Conservation (phyloP, 1,140 invertebrate genomes). For the Matsumurasca onukii region DNA sequence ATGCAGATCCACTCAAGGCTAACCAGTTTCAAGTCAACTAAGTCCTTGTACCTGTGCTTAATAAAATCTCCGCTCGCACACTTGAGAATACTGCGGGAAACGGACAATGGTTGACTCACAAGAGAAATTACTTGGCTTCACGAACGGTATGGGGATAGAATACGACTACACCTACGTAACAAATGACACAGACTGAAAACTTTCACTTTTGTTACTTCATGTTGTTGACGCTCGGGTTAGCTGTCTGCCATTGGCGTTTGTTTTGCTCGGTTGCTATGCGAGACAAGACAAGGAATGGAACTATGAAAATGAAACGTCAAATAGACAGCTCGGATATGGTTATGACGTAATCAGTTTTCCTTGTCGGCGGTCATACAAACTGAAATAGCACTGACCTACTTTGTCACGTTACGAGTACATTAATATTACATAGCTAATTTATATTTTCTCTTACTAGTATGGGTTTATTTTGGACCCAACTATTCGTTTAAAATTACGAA, state of each 20-base stretch:
- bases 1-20: not conserved
- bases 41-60: constrained; percentile 7
- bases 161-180: constrained; percentile 10
- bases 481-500: no score
- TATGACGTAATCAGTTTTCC: no score
- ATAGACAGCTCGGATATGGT: no score
- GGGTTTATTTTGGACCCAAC: no score
- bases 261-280: constrained; percentile 10
- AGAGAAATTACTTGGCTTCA: constrained; percentile 5
- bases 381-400: no score
- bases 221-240: not conserved
- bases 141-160: not conserved
- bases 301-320: no score
- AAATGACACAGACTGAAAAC: not conserved
- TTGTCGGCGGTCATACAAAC: no score
- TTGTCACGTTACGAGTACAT: no score
- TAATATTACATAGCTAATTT: no score
- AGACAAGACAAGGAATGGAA: constrained; percentile 5
- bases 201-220: constrained; percentile 12
- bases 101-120: not conserved
- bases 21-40: not conserved
- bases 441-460: no score
- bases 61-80: not conserved
- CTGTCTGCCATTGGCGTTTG: constrained; percentile 3
- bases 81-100: not conserved